These are phyloP conservation scores for Drosophila kambysellisi DNA, from an alignment of 2,888 invertebrate species.

Conservation along the genomic window DNA sequence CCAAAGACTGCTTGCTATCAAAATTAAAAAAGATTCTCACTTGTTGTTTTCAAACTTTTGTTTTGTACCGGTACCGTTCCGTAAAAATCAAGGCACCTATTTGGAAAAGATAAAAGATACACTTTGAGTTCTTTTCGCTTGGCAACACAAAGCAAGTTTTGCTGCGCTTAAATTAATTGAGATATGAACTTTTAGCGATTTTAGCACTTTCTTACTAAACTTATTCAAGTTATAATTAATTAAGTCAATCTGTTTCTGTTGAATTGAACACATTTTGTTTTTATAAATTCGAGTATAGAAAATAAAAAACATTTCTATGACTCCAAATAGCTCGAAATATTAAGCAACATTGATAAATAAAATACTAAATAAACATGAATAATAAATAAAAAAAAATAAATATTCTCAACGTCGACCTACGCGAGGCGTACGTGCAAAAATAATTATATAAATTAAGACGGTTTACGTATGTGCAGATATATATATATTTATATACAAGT, in stretches of 20 bases:
- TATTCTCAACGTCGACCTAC: conserved; percentile 5
- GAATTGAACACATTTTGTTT: background rate
- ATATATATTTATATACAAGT: conserved; percentile 13
- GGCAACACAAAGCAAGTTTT: background rate
- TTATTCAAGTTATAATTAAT: background rate
- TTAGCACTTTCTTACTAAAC: background rate
- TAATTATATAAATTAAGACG: conserved; percentile 25
- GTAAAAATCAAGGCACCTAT: background rate
- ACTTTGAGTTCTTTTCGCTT: background rate
- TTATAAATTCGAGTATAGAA: background rate
- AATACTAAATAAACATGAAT: background rate
- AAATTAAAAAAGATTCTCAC: background rate
- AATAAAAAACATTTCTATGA: background rate
- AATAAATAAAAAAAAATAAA: conserved; percentile 16
- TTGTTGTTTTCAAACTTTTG: background rate
- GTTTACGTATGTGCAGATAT: conserved; percentile 4
- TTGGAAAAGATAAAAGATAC: background rate
- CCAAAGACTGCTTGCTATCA: no score
- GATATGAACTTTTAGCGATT: background rate
- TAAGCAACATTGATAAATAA: background rate
- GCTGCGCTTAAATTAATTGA: background rate
- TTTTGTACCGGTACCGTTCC: no score
- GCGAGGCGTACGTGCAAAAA: conserved; percentile 20
- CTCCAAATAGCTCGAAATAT: background rate
- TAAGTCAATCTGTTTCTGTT: background rate